Evolutionary conservation across 2,888 invertebrate species (phyloP).

Genomic region (Microplitis deprimator): DNA sequence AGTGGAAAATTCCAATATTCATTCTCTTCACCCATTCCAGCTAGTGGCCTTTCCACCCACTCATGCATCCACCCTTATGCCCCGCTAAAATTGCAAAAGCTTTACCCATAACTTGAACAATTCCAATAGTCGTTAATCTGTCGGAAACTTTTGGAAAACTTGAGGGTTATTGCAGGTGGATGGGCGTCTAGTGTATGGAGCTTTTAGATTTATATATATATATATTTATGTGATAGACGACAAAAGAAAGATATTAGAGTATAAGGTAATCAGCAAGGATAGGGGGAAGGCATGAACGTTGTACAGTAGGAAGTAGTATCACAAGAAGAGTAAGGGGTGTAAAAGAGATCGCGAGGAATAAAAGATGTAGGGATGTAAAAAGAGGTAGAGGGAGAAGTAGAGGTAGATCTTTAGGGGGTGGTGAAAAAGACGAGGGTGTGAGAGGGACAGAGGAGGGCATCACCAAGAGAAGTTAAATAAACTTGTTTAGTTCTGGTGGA

Average conservation of each 20-base stretch:
- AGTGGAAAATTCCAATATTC: conserved; percentile 52
- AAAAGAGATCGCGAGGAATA: conserved; percentile 26
- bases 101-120: conserved; percentile 63
- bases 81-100: conserved; percentile 37
- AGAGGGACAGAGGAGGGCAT: conserved; percentile 30
- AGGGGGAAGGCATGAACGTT: conserved; percentile 29
- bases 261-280: conserved; percentile 20
- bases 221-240: not conserved
- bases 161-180: conserved; percentile 63
- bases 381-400: conserved; percentile 41
- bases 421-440: conserved; percentile 34
- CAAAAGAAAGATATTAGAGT: conserved; percentile 30
- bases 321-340: conserved; percentile 41
- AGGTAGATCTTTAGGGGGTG: conserved; percentile 41
- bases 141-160: conserved; percentile 63
- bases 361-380: conserved; percentile 28
- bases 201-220: conserved; percentile 30
- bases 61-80: conserved; percentile 28
- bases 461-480: conserved; percentile 67
- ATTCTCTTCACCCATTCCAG: conserved; percentile 9
- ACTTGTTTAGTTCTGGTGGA: conserved; percentile 68
- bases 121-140: conserved; percentile 69
- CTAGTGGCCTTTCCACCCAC: conserved; percentile 18
- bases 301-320: conserved; percentile 31
- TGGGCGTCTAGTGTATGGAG: conserved; percentile 45